Base-by-base conservation (phyloP, 2,797 vertebrate species). In the Siniperca scherzeri region DNA sequence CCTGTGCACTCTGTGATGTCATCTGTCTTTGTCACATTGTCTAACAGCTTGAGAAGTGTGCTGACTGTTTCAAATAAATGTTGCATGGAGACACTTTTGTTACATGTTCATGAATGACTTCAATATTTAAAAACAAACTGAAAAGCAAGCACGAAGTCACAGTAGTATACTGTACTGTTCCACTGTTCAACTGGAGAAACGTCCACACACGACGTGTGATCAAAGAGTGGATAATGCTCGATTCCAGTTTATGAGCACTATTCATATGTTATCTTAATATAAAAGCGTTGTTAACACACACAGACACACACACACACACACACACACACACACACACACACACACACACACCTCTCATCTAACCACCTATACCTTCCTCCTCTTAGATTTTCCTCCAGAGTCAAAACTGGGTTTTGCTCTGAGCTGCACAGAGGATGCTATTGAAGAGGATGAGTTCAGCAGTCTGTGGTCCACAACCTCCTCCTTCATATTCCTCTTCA, bases 401-500 rank as follows among this genome's bases (percentile, higher is more conserved):
- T 33, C 52, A 61, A 70, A 78, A 0, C 7, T 11, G 59, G 52
- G 0, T 44, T n/a, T 56, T 55, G 21, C 27, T 68, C 14, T 72
- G 44, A 56, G 22, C 71, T 86, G 73, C 72, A 69, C 27, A 33
- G 21, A 82, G 1, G 67, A 53, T 48, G n/a, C 3, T 14, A 1
- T 0, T 77, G 84, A 82, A 42, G 91, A 90, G 8, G 93, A 94
- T 36, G 92, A 94, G 27, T 72, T 84, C 80, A 85, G 73, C 60
- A 94, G 90, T 81, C 77, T 93, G 75, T 94, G 92, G 92, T 92
- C 87, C 81, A 92, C 91, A 78, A 27, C 90, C 59, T 82, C 71
- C 36, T 88, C 87, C 60, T 93, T 91, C 84, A 88, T 94, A 79
- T 88, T 92, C 6, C 91, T 94, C 80, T 94, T 94, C 79, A 87